These are phyloP conservation scores for Scaeva pyrastri DNA, from an alignment of 2,888 invertebrate species.

Conservation along the genomic window DNA sequence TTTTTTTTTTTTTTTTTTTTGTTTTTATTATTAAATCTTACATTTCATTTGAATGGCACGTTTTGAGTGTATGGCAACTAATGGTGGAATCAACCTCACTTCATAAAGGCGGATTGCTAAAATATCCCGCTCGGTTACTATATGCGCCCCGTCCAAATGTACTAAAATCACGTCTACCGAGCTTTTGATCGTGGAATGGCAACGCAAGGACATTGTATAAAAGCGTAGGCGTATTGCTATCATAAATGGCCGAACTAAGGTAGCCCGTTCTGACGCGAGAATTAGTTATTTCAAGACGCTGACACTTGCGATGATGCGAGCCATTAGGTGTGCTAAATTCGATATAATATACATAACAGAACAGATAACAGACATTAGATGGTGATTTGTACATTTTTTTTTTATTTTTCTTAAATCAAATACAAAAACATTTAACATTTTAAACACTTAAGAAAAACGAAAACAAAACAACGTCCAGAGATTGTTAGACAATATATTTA, in stretches of 20 bases:
- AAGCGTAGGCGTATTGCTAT: constrained; percentile 88
- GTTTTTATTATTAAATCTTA: constrained; percentile 71
- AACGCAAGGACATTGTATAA: constrained; percentile 96
- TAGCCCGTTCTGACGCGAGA: constrained; percentile 75
- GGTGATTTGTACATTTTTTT: constrained; percentile 17
- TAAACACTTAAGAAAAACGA: neutral
- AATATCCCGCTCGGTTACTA: constrained; percentile 93
- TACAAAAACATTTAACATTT: neutral
- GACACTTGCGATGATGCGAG: constrained; percentile 60
- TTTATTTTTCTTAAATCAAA: neutral
- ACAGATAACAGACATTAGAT: constrained; percentile 54
- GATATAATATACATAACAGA: constrained; percentile 19
- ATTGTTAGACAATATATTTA: neutral
- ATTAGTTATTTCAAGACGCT: constrained; percentile 76
- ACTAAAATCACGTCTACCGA: constrained; percentile 91
- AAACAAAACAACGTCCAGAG: neutral
- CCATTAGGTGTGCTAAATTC: constrained; percentile 71
- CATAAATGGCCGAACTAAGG: constrained; percentile 78
- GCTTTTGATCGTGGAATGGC: constrained; percentile 96
- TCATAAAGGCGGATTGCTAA: constrained; percentile 87
- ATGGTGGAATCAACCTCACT: constrained; percentile 70
- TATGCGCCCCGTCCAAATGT: constrained; percentile 85
- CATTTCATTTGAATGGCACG: constrained; percentile 78
- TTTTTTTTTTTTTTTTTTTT: constrained; percentile 33
- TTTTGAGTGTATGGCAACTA: constrained; percentile 77